Percentiles rank a stretch among this genome's conserved stretches.
Evolutionary conservation across 1,140 invertebrate species (phyloP).

Genomic region (Aphis gossypii): DNA sequence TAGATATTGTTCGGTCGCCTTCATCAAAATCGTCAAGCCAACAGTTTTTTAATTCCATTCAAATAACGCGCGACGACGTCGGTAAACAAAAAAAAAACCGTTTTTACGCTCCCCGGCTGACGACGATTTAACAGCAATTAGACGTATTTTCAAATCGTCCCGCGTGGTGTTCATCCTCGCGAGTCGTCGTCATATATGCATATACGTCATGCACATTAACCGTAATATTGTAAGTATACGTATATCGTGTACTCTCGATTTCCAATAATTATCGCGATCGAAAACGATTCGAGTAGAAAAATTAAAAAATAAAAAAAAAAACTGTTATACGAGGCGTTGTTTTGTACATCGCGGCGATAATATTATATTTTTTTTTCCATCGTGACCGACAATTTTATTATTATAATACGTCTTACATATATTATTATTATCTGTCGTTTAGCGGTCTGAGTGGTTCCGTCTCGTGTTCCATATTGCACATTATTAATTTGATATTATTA

Average conservation of each 20-base stretch:
- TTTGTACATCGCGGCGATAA: not conserved
- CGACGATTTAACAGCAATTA: not conserved
- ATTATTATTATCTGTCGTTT: not conserved
- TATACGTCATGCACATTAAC: not conserved
- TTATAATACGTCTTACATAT: not conserved
- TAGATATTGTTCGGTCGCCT: not conserved
- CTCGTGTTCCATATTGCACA: not conserved
- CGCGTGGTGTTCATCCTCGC: not conserved
- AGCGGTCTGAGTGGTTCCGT: not conserved
- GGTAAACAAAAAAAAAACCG: not conserved
- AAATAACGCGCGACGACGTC: not conserved
- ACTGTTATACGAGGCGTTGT: not conserved
- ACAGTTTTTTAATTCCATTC: conserved; percentile 2
- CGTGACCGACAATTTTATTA: not conserved
- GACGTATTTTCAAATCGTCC: not conserved
- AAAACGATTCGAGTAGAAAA: not conserved
- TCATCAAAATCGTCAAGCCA: not conserved
- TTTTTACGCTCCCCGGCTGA: not conserved
- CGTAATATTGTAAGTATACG: not conserved
- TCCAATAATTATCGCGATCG: not conserved
- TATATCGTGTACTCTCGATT: not conserved
- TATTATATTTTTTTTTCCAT: not conserved
- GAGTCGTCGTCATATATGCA: not conserved
- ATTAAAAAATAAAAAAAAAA: not conserved
- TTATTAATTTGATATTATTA: conserved; percentile 12